Evolutionary conservation across 2,888 invertebrate genomes (phyloP), one percentile per base, ranked within the genome.

Genomic region (Romanomermis culicivorax): DNA sequence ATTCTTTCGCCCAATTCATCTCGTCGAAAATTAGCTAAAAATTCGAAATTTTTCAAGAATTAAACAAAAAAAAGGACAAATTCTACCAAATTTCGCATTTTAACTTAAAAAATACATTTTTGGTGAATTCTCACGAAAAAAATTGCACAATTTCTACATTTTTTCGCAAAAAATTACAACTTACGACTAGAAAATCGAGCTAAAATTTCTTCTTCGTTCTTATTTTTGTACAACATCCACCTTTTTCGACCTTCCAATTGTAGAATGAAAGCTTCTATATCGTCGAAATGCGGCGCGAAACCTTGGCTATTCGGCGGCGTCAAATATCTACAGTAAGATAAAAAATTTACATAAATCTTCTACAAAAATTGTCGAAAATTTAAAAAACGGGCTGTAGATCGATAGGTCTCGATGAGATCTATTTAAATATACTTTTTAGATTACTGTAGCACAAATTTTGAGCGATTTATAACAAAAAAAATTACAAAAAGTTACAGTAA

Each of bases 201-300:
- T 42, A 95, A 72, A 1, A 76, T 71, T 68, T 85, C 83, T n/a
- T n/a, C n/a, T n/a, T n/a, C n/a, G n/a, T n/a, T n/a, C 30, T 64
- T 63, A 25, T 66, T 66, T 52, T 58, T 64, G 68, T 93, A 97
- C 14, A 95, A 72, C 61, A 79, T 80, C 95, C 95, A 97, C 60
- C 81, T 79, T 69, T 97, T 97, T 63, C 81, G 80, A 0, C 97
- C 97, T 72, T 97, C 95, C 1, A 91, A 73, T 74, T 97, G 97
- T 51, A 97, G 68, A 50, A 97, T 80, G 69, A 97, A 97, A 0
- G 93, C 95, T 72, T 97, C 97, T 60, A 97, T 95, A 66, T 97
- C 97, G 72, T 97, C 97, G 69, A 82, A 95, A 71, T 97, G 97
- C 0, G 95, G 95, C 1, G 95, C 95, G 74, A 97, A 97, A 0